Conservation (phyloP, 2,797 vertebrate genomes). For the Tinamus major region DNA sequence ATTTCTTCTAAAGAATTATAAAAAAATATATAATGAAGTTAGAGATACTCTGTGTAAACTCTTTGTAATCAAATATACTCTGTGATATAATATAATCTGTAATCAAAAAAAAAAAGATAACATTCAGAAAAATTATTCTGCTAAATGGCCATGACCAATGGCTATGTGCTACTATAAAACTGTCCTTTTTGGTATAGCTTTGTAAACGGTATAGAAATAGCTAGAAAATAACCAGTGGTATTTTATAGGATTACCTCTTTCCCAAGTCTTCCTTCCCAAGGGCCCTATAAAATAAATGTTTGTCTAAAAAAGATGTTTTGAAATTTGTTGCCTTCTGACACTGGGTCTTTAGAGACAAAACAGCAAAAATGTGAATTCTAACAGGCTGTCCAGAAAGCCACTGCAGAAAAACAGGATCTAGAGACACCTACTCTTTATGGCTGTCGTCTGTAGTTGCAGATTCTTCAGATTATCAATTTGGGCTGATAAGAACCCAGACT, state of each 20-base stretch:
- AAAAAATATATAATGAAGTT: background rate
- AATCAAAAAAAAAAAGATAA: background rate
- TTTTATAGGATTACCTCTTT: background rate
- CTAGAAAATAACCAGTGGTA: background rate
- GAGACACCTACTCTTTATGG: background rate
- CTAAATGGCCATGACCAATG: background rate
- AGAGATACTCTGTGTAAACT: background rate
- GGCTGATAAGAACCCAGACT: background rate
- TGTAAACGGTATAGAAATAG: slow-evolving; percentile 10
- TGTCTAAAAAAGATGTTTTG: background rate
- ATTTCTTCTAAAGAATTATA: background rate
- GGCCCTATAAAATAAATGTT: background rate
- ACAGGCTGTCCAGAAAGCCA: background rate
- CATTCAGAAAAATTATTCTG: background rate
- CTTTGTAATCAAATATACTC: no score
- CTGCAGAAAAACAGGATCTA: background rate
- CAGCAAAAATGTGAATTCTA: background rate
- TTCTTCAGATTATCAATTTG: background rate
- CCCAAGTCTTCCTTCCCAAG: background rate
- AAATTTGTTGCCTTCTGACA: background rate
- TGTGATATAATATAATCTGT: background rate
- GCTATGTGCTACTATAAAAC: background rate
- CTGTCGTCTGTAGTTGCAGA: background rate
- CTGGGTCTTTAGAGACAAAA: background rate
- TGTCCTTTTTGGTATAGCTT: background rate